A percentile compares a stretch with the other conserved stretches of the same genome.
These are phyloP conservation scores for Epinotia ramella DNA, from an alignment of 2,888 invertebrate species.

Conservation along the genomic window DNA sequence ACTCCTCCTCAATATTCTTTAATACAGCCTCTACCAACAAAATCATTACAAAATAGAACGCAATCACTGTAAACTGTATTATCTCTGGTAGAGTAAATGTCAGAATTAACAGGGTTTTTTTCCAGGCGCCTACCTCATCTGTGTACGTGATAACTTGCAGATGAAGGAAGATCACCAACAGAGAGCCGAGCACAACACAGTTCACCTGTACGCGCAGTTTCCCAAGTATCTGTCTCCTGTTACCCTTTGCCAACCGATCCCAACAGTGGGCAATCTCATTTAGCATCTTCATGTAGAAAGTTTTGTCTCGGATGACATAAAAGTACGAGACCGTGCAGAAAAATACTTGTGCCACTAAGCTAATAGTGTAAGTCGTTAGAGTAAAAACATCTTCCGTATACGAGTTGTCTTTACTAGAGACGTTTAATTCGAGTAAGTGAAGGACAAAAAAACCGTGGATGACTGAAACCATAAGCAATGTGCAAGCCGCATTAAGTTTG, in stretches of 20 bases:
- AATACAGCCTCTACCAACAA: slow-evolving; percentile 39
- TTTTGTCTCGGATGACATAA: slow-evolving; percentile 18
- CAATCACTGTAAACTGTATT: slow-evolving; percentile 39
- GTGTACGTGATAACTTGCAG: background rate
- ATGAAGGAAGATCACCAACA: background rate
- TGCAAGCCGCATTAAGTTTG: slow-evolving; percentile 23
- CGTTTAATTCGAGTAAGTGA: slow-evolving; percentile 17
- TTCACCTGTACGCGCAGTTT: slow-evolving; percentile 25
- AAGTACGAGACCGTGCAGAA: slow-evolving; percentile 32
- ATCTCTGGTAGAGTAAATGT: slow-evolving; percentile 36
- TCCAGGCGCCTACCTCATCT: slow-evolving; percentile 15
- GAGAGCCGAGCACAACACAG: slow-evolving; percentile 18
- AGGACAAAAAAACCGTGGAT: slow-evolving; percentile 24
- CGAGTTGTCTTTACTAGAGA: slow-evolving; percentile 6
- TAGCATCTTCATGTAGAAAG: slow-evolving; percentile 17
- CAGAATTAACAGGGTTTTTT: slow-evolving; percentile 31
- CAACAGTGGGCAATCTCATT: slow-evolving; percentile 11
- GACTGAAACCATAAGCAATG: slow-evolving; percentile 1
- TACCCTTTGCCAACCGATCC: slow-evolving; percentile 2
- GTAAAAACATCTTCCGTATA: slow-evolving; percentile 32
- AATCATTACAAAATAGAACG: slow-evolving; percentile 34
- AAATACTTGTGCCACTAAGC: slow-evolving; percentile 11
- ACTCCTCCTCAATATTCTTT: slow-evolving; percentile 39
- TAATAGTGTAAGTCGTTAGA: slow-evolving; percentile 28
- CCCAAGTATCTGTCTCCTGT: slow-evolving; percentile 11